Evolutionary conservation across 1,140 invertebrate genomes (phyloP).

Genomic region (Solenopsis invicta): DNA sequence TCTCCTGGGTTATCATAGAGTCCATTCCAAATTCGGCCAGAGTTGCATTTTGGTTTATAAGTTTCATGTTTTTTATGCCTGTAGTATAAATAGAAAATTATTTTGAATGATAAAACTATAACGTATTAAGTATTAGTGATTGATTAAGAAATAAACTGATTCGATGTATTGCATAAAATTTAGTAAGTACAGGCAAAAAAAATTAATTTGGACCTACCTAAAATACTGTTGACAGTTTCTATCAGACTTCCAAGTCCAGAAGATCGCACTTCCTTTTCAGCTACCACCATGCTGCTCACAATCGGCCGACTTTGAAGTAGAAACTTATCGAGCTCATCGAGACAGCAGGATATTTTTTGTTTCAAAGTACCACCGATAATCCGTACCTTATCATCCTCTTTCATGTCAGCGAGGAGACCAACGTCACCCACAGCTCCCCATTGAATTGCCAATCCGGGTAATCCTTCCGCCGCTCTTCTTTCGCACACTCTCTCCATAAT

Average conservation of each 20-base stretch:
- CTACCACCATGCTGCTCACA: no score
- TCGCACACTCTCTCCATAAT: conserved; percentile 89
- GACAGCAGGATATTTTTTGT: not conserved
- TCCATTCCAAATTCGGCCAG: not conserved
- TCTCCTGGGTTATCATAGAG: not conserved
- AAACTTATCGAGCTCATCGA: not conserved
- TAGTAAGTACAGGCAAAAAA: no score
- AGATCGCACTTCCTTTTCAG: not conserved
- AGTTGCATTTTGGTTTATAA: not conserved
- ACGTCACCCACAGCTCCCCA: conserved; percentile 89
- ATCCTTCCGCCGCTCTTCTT: conserved; percentile 72
- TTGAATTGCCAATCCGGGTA: conserved; percentile 88
- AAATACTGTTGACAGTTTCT: conserved; percentile 13
- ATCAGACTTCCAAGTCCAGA: not conserved
- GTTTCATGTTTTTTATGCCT: not conserved
- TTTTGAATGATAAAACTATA: no score
- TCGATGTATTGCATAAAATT: no score
- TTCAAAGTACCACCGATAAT: conserved; percentile 88
- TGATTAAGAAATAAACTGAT: not conserved
- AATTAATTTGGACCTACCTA: not conserved
- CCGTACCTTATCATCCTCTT: conserved; percentile 89
- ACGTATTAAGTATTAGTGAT: no score
- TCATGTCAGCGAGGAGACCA: conserved; percentile 89
- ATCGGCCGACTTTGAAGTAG: not conserved
- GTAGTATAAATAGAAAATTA: not conserved